Conservation (phyloP, 2,797 vertebrate species). For the Thamnophis elegans region DNA sequence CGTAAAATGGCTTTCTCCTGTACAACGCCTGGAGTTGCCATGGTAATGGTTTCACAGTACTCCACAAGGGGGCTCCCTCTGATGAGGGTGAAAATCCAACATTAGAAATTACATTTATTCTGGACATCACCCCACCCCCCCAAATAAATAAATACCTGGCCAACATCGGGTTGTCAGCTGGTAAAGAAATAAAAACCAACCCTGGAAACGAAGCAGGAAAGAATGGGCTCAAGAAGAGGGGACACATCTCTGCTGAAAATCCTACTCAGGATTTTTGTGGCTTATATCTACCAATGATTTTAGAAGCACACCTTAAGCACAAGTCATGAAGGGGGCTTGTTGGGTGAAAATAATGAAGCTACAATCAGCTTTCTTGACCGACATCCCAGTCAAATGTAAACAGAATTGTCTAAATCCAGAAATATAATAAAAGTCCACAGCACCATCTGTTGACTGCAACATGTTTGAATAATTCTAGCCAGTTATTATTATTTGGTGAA, state of each 20-base stretch:
- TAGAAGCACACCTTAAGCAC: slow-evolving; percentile 19
- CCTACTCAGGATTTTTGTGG: neutral
- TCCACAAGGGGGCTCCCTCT: no score
- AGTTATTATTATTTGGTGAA: neutral
- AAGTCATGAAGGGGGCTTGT: slow-evolving; percentile 30
- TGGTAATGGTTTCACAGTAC: no score
- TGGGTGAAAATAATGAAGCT: neutral
- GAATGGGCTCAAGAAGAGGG: no score
- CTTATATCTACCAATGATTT: neutral
- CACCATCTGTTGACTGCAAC: slow-evolving; percentile 54
- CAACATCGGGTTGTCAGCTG: no score
- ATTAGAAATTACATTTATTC: no score
- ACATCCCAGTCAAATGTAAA: slow-evolving; percentile 32
- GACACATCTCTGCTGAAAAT: neutral
- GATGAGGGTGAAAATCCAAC: no score
- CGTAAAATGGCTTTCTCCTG: no score
- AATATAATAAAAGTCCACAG: slow-evolving; percentile 48
- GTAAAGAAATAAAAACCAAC: neutral
- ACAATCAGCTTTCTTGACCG: slow-evolving; percentile 38
- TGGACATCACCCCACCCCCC: no score
- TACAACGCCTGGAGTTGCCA: no score
- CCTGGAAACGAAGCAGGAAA: neutral
- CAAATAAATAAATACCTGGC: no score
- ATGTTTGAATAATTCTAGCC: neutral
- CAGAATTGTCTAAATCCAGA: neutral